A percentile compares a stretch with the other conserved stretches of the same genome.
Evolutionary conservation across 2,888 invertebrate species (phyloP).

Genomic region (Deilephila porcellus): DNA sequence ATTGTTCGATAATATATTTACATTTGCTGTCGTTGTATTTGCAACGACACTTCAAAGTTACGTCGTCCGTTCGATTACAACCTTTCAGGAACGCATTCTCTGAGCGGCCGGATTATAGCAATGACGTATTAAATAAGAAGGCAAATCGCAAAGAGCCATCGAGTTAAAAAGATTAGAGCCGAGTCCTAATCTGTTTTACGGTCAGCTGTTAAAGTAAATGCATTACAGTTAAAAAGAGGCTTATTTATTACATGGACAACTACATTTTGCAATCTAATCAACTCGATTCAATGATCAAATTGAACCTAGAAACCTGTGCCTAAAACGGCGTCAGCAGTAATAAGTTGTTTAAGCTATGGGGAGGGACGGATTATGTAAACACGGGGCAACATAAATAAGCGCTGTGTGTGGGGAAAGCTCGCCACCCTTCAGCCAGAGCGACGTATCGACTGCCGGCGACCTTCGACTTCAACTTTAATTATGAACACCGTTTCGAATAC

Average conservation of each 20-base stretch:
- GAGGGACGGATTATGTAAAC: constrained; percentile 15
- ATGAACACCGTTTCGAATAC: constrained; percentile 40
- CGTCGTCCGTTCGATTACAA: too few species aligned
- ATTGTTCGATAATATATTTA: too few species aligned
- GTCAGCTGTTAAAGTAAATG: neutral
- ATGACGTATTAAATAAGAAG: neutral
- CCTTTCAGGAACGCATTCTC: too few species aligned
- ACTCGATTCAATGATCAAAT: neutral
- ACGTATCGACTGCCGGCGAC: constrained; percentile 51
- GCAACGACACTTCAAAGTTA: too few species aligned
- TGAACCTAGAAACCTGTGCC: neutral
- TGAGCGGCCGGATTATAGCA: too few species aligned
- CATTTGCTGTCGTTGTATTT: too few species aligned
- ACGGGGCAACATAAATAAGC: constrained; percentile 35
- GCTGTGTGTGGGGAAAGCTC: constrained; percentile 34
- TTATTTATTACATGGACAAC: neutral
- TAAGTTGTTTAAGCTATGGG: neutral
- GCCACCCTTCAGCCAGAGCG: constrained; percentile 35
- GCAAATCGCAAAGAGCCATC: too few species aligned
- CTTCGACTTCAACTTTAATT: constrained; percentile 51
- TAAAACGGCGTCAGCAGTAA: neutral
- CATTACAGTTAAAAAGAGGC: neutral
- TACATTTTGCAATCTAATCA: neutral
- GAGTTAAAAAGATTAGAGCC: too few species aligned
- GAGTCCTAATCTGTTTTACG: too few species aligned